These are phyloP conservation scores for Otis tarda DNA, from an alignment of 2,113 vertebrate genomes.

Conservation along the genomic window DNA sequence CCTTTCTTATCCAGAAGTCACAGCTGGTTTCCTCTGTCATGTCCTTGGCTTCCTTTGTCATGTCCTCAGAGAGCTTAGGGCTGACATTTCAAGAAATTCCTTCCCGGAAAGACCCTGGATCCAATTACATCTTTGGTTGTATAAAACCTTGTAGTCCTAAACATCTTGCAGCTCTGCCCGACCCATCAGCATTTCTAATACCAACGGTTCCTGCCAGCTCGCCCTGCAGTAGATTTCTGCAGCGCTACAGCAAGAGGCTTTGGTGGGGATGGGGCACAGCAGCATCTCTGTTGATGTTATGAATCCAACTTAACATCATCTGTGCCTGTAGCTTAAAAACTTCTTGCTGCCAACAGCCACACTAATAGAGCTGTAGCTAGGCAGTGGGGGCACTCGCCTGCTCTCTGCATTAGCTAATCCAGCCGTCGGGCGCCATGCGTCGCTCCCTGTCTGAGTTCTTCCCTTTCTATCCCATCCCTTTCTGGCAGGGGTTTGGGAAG, in stretches of 20 bases:
- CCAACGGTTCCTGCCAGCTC: neutral
- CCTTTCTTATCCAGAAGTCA: conserved; percentile 64
- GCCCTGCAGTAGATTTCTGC: neutral
- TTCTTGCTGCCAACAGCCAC: neutral
- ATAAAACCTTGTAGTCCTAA: conserved; percentile 10
- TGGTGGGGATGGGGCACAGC: neutral
- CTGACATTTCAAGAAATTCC: conserved; percentile 58
- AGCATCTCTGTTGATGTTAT: neutral
- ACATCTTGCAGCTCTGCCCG: neutral
- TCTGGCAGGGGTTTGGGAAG: neutral
- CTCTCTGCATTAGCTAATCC: neutral
- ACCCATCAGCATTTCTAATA: conserved; percentile 11
- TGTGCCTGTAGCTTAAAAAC: neutral
- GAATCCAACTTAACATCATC: neutral
- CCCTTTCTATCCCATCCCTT: neutral
- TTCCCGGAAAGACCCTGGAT: conserved; percentile 50
- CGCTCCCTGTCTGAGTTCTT: neutral
- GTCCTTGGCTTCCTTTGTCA: conserved; percentile 65
- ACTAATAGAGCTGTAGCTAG: conserved; percentile 2
- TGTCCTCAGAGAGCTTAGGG: conserved; percentile 45
- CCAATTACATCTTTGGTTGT: conserved; percentile 36
- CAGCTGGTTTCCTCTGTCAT: conserved; percentile 66
- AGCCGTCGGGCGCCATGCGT: neutral
- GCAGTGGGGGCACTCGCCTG: neutral
- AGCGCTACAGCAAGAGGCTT: neutral